A percentile compares a stretch with the other conserved stretches of the same genome.
These are phyloP conservation scores for Pantala flavescens DNA, from an alignment of 1,140 invertebrate species.

Conservation along the genomic window DNA sequence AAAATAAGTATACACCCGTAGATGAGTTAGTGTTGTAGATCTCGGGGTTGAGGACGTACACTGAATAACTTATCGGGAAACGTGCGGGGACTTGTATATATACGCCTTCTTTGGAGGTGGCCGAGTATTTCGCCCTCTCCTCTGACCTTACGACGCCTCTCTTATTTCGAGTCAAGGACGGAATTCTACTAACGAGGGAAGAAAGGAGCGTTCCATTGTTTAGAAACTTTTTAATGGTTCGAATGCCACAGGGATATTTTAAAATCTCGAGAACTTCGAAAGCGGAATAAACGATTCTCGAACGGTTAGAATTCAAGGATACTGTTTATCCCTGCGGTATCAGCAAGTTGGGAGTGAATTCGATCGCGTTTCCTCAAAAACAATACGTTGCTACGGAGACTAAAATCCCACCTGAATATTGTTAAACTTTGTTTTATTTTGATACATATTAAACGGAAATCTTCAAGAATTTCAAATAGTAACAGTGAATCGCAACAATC, in stretches of 20 bases:
- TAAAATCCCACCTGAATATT: too few species aligned
- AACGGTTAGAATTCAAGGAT: too few species aligned
- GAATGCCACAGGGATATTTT: neutral
- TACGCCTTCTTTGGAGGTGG: neutral
- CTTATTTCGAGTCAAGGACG: neutral
- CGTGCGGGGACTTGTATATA: neutral
- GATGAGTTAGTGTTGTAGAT: slow-evolving; percentile 6
- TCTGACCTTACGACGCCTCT: neutral
- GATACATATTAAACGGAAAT: too few species aligned
- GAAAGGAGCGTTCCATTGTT: neutral
- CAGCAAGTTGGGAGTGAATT: too few species aligned
- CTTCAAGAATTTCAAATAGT: too few species aligned
- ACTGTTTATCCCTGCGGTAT: too few species aligned
- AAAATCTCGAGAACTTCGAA: neutral
- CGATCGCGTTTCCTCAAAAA: too few species aligned
- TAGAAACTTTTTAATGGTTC: neutral
- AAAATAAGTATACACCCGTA: slow-evolving; percentile 2
- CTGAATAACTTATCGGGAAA: neutral
- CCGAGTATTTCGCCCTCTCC: neutral
- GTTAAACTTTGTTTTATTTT: too few species aligned
- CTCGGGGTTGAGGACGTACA: neutral
- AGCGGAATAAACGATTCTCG: too few species aligned
- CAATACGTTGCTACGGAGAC: too few species aligned
- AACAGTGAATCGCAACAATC: too few species aligned
- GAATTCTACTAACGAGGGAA: neutral